Percentiles rank a stretch among this genome's conserved stretches.
Evolutionary conservation across 2,113 vertebrate genomes (phyloP).

Genomic region (Aix galericulata): DNA sequence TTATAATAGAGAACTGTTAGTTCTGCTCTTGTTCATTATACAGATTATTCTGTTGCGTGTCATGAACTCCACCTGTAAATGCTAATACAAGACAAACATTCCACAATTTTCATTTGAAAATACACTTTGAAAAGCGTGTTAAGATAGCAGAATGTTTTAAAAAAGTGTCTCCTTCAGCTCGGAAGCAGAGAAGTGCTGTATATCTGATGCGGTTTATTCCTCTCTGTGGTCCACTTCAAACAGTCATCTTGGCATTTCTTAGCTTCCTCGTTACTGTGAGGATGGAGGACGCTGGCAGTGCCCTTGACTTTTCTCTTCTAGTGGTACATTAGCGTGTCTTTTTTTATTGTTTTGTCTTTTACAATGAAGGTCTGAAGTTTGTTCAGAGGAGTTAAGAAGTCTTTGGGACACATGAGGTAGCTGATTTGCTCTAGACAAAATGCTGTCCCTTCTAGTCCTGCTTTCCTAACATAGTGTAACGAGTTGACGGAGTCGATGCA

Average conservation of each 20-base stretch:
- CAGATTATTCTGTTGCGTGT: neutral
- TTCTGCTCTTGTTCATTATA: neutral
- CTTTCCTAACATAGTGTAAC: accelerated
- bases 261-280: neutral
- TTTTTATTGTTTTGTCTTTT: neutral
- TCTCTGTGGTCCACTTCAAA: neutral
- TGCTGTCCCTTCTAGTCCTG: neutral
- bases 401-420: neutral
- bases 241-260: neutral
- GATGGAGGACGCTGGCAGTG: neutral
- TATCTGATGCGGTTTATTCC: neutral
- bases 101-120: neutral
- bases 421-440: neutral
- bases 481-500: neutral
- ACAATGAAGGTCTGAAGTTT: neutral
- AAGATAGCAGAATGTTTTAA: neutral
- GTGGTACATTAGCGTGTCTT: neutral
- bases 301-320: neutral
- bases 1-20: neutral
- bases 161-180: neutral
- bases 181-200: neutral
- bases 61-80: neutral
- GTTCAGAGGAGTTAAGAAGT: neutral
- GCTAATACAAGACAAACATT: neutral
- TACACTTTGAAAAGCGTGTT: neutral